Base-by-base conservation (phyloP, 2,113 vertebrate species). In the Ranitomeya variabilis region DNA sequence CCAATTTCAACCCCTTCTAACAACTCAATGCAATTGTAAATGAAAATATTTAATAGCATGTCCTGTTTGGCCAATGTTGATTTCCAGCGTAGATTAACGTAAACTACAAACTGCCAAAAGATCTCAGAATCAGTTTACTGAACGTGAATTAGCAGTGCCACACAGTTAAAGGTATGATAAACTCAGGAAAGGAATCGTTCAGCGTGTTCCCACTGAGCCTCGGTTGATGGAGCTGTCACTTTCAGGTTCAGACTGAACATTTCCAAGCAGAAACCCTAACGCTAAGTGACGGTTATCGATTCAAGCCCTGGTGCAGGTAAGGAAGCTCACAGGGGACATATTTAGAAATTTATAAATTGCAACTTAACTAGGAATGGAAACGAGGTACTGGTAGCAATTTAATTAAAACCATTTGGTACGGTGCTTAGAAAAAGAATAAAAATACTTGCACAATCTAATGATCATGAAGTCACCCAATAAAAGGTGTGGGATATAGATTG, bases 241-340 rank as follows among this genome's bases (percentile, higher is more conserved):
- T 66, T 52, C 79, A 87, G 66, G 57, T 51, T 62, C 16, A 51
- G n/a, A 66, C 85, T 67, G 18, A 67, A 82, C 18, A 76, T 76
- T 21, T 82, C 37, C 15, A 37, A 31, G 80, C 80, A 83, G 80
- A 51, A 59, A 82, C 71, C 69, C 71, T 88, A 88, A 88, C 84
- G 80, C 60, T 67, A 83, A 78, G 80, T 77, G 87, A 88, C 73
- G 69, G 55, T 77, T 88, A 88, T 88, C 84, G 87, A 88, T 84
- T 82, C 16, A 62, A 54, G 71, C 84, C 59, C 81, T 45, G 37
- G 45, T 83, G 78, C 87, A 88, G 87, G 87, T 88, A 88, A 84
- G 82, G 57, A 59, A 62, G 67, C 23, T 83, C n/a, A 60, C 37
- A 23, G 51, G 59, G 60, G 59, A 84, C 80, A 84, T 37, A 74